phyloP scores from a whole-genome alignment of 1,140 invertebrate species.

The Pantala flavescens region DNA sequence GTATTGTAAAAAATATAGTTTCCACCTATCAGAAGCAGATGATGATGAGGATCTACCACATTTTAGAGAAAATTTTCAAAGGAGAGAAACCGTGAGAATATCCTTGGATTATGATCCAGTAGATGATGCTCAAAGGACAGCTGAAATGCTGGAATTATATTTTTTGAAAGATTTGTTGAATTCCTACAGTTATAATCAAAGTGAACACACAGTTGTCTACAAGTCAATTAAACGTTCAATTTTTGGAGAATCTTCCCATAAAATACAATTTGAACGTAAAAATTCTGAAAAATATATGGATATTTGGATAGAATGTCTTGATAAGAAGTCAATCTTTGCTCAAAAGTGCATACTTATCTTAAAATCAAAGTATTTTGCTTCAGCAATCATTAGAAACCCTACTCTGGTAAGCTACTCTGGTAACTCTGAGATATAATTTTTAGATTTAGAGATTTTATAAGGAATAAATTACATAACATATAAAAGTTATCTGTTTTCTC shows the following conservation, averaged over 20 bases:
- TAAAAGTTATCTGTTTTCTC: too few relatives aligned
- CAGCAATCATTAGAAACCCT: too few relatives aligned
- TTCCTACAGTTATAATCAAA: too few relatives aligned
- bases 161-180: slow-evolving; percentile 16
- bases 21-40: too few relatives aligned
- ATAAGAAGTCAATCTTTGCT: slow-evolving; percentile 45
- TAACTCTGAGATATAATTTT: too few relatives aligned
- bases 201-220: slow-evolving; percentile 24
- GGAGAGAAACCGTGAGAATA: background rate
- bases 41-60: too few relatives aligned
- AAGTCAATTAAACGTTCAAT: slow-evolving; percentile 20
- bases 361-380: slow-evolving; percentile 64
- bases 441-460: too few relatives aligned
- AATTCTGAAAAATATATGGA: slow-evolving; percentile 56
- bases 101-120: background rate
- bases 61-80: too few relatives aligned
- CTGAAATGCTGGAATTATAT: slow-evolving; percentile 24
- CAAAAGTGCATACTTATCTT: slow-evolving; percentile 64
- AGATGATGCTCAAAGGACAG: slow-evolving; percentile 20
- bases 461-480: too few relatives aligned
- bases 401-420: slow-evolving; percentile 58
- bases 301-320: slow-evolving; percentile 44
- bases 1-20: too few relatives aligned
- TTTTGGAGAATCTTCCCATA: too few relatives aligned
- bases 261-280: too few relatives aligned